Evolutionary conservation across 1,140 invertebrate genomes (phyloP).

Genomic region (Lepidurus couesii): DNA sequence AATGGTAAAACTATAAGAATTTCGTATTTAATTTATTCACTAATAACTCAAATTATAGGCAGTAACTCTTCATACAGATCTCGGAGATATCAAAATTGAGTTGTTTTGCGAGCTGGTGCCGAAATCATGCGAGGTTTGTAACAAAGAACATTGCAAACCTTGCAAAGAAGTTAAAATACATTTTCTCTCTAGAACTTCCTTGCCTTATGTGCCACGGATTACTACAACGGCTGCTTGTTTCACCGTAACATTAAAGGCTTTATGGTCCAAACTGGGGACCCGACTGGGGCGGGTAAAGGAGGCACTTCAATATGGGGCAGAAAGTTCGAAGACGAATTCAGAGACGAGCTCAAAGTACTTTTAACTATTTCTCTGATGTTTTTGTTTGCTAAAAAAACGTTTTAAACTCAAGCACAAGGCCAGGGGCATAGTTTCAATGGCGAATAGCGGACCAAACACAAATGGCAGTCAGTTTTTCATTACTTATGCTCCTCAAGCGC

Average conservation of each 20-base stretch:
- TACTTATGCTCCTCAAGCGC: slow-evolving; percentile 86
- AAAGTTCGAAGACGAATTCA: slow-evolving; percentile 94
- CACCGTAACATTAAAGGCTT: slow-evolving; percentile 98
- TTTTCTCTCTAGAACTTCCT: slow-evolving; percentile 79
- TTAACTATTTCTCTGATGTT: slow-evolving; percentile 5
- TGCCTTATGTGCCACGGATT: slow-evolving; percentile 90
- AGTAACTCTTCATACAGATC: slow-evolving; percentile 31
- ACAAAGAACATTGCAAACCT: background rate
- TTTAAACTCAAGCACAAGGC: slow-evolving; percentile 63
- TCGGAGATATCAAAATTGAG: slow-evolving; percentile 32
- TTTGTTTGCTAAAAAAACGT: slow-evolving; percentile 5
- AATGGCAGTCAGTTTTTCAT: slow-evolving; percentile 99
- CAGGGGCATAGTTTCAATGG: slow-evolving; percentile 91
- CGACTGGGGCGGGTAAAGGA: slow-evolving; percentile 88
- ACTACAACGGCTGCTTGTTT: slow-evolving; percentile 89
- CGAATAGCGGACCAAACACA: slow-evolving; percentile 97
- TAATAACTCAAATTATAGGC: slow-evolving; percentile 19
- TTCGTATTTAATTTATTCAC: background rate
- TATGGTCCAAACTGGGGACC: slow-evolving; percentile 96
- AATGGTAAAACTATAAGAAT: background rate
- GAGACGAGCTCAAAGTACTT: slow-evolving; percentile 80
- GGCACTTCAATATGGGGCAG: slow-evolving; percentile 84
- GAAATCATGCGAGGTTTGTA: slow-evolving; percentile 27
- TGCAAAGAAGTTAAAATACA: background rate
- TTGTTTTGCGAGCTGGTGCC: slow-evolving; percentile 30